Conservation (phyloP, 2,888 invertebrate species). For the Emesis russula region DNA sequence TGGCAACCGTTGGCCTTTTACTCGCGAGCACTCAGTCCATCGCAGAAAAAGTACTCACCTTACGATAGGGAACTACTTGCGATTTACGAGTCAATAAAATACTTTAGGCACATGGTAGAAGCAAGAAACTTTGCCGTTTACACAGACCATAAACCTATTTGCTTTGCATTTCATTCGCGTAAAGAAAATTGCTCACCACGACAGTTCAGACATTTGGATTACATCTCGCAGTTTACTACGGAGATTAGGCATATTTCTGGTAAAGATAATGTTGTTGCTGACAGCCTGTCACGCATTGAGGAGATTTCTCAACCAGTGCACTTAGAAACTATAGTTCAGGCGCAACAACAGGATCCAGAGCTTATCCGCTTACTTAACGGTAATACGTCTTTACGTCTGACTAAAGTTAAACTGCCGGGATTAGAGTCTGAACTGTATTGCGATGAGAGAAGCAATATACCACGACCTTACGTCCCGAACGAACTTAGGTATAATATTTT, state of each 20-base stretch:
- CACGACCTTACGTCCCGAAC: conserved; percentile 51
- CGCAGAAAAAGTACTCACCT: too few species aligned
- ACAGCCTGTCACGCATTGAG: conserved; percentile 14
- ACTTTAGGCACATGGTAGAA: conserved; percentile 40
- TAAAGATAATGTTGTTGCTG: conserved; percentile 20
- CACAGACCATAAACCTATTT: conserved; percentile 73
- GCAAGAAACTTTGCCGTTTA: conserved; percentile 44
- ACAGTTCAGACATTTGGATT: conserved; percentile 39
- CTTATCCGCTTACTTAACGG: too few species aligned
- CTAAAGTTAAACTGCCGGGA: too few species aligned
- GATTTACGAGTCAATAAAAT: conserved; percentile 27
- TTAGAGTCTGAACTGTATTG: too few species aligned
- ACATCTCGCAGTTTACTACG: conserved; percentile 28
- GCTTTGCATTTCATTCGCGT: conserved; percentile 46
- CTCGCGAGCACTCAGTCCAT: conserved; percentile 30
- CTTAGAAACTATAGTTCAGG: neutral
- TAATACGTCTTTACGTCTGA: too few species aligned
- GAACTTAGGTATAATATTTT: conserved; percentile 43
- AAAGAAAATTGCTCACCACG: conserved; percentile 49
- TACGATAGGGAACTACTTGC: conserved; percentile 60
- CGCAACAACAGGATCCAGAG: too few species aligned
- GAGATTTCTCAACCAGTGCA: too few species aligned
- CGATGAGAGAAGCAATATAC: neutral
- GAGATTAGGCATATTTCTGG: conserved; percentile 35
- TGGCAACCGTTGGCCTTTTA: too few species aligned